phyloP scores from a whole-genome alignment of 2,113 vertebrate genomes.

The Cyprinodon brontotheroides region DNA sequence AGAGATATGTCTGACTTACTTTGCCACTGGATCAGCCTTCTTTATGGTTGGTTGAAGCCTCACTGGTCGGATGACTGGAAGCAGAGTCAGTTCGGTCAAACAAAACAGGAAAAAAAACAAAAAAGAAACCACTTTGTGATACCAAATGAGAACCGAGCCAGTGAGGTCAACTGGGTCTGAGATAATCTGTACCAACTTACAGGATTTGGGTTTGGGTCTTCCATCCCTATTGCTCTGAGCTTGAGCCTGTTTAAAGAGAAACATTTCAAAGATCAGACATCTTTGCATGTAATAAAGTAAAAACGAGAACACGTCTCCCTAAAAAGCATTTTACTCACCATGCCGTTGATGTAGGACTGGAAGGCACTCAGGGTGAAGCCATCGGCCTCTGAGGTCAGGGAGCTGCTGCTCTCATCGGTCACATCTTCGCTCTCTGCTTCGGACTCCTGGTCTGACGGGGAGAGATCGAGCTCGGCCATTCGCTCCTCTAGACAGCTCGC shows the following conservation, averaged over 20 bases:
- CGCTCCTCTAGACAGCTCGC: conserved; percentile 67
- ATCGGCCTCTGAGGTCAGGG: conserved; percentile 30
- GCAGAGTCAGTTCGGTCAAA: neutral
- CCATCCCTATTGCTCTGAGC: conserved; percentile 59
- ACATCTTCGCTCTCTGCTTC: conserved; percentile 52
- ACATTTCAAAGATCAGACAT: neutral
- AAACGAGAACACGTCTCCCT: neutral
- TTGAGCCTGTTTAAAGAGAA: conserved; percentile 51
- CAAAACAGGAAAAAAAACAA: neutral
- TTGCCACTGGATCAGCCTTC: conserved; percentile 81
- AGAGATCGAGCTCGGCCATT: conserved; percentile 55
- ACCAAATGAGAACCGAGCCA: neutral
- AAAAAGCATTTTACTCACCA: conserved; percentile 58
- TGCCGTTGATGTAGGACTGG: conserved; percentile 58
- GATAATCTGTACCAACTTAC: conserved; percentile 59
- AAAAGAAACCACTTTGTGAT: neutral
- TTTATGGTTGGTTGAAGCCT: conserved; percentile 71
- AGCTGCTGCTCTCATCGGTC: conserved; percentile 33
- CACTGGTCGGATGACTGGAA: conserved; percentile 80
- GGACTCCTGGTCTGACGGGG: conserved; percentile 24
- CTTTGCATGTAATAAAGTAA: neutral
- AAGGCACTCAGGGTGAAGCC: conserved; percentile 51
- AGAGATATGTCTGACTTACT: conserved; percentile 58
- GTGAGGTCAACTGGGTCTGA: neutral
- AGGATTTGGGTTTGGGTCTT: conserved; percentile 75